phyloP scores from a whole-genome alignment of 2,888 invertebrate species.

The Zygogramma bicolorata region DNA sequence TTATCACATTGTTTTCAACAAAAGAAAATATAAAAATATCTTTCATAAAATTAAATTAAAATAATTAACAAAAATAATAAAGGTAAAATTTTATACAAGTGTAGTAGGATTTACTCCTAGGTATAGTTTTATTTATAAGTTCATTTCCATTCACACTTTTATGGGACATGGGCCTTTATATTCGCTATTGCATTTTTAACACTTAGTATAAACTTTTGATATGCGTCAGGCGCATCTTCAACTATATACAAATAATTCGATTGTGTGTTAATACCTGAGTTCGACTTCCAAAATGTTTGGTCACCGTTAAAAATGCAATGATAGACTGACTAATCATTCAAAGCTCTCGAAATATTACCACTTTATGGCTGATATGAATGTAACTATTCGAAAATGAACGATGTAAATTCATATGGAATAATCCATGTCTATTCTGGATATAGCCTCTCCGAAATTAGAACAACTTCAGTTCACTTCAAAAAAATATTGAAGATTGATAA shows the following conservation, averaged over 20 bases:
- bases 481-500: too few relatives aligned
- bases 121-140: slow-evolving; percentile 14
- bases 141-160: slow-evolving; percentile 27
- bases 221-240: slow-evolving; percentile 55
- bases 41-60: slow-evolving; percentile 56
- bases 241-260: slow-evolving; percentile 46
- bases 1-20: slow-evolving; percentile 57
- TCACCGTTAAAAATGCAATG: slow-evolving; percentile 52
- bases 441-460: too few relatives aligned
- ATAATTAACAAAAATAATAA: slow-evolving; percentile 52
- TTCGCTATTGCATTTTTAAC: slow-evolving; percentile 51
- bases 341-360: background rate
- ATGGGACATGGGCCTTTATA: slow-evolving; percentile 41
- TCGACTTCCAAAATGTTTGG: slow-evolving; percentile 50
- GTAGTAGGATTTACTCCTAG: slow-evolving; percentile 2
- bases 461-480: too few relatives aligned
- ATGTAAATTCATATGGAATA: background rate
- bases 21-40: slow-evolving; percentile 58
- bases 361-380: background rate
- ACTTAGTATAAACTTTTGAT: slow-evolving; percentile 51
- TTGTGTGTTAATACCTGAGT: slow-evolving; percentile 58
- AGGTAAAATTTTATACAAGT: slow-evolving; percentile 35
- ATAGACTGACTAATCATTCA: slow-evolving; percentile 22
- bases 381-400: background rate
- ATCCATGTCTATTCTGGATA: too few relatives aligned